These are phyloP conservation scores for Drosophila prostipennis DNA, from an alignment of 2,888 invertebrate species.

Conservation along the genomic window DNA sequence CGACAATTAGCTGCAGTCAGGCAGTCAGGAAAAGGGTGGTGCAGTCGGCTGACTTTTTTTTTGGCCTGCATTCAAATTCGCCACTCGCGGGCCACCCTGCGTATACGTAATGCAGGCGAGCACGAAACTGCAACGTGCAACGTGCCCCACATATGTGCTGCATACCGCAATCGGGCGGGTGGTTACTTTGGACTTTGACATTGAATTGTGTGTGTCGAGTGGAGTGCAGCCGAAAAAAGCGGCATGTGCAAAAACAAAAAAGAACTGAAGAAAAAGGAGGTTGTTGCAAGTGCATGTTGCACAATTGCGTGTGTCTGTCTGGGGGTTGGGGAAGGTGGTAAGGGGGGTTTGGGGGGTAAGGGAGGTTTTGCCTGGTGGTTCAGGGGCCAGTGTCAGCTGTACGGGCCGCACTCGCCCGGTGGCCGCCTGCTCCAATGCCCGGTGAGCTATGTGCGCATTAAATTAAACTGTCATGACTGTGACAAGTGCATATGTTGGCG, in stretches of 20 bases:
- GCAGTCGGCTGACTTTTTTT: slow-evolving; percentile 49
- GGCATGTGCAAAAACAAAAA: slow-evolving; percentile 5
- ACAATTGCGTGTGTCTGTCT: slow-evolving; percentile 72
- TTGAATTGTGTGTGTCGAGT: slow-evolving; percentile 62
- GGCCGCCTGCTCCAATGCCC: slow-evolving; percentile 42
- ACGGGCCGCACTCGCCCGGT: slow-evolving; percentile 29
- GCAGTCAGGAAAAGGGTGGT: slow-evolving; percentile 56
- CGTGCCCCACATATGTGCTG: slow-evolving; percentile 11
- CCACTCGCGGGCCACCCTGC: slow-evolving; percentile 52
- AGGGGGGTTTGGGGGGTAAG: too few species aligned
- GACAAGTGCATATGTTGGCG: slow-evolving; percentile 80
- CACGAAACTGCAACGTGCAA: slow-evolving; percentile 40
- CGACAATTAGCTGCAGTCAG: slow-evolving; percentile 80
- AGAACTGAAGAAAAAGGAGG: slow-evolving; percentile 18
- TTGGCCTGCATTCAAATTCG: slow-evolving; percentile 77
- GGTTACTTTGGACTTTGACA: slow-evolving; percentile 68
- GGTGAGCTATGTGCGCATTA: slow-evolving; percentile 79
- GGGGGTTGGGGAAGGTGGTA: too few species aligned
- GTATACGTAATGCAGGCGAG: slow-evolving; percentile 73
- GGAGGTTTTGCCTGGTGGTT: background rate
- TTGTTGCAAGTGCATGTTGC: slow-evolving; percentile 72
- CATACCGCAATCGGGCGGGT: slow-evolving; percentile 21
- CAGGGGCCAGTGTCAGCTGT: slow-evolving; percentile 6
- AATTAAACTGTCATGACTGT: slow-evolving; percentile 80
- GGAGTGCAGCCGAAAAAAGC: slow-evolving; percentile 35